Evolutionary conservation across 2,888 invertebrate genomes (phyloP).

Genomic region (Lithosia quadra): DNA sequence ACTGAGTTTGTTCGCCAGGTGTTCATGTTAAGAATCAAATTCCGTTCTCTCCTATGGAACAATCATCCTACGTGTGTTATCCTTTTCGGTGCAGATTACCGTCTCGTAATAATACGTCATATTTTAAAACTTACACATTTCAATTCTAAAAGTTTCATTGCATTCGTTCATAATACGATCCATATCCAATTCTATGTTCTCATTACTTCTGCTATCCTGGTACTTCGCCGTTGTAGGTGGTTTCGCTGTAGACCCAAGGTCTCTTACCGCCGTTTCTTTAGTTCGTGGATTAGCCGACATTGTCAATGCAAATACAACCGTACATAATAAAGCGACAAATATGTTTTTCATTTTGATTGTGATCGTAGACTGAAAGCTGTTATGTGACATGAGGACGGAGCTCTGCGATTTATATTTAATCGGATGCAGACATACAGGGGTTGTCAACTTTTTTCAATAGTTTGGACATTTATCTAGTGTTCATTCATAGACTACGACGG

Average conservation of each 20-base stretch:
- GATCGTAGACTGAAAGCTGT: neutral
- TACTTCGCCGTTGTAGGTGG: constrained; percentile 14
- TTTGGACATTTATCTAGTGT: neutral
- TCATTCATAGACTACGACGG: neutral
- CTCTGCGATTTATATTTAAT: constrained; percentile 8
- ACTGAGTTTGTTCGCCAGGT: neutral
- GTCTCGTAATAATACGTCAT: too few relatives aligned
- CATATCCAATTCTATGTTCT: constrained; percentile 63
- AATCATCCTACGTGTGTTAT: too few relatives aligned
- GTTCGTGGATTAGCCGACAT: constrained; percentile 28
- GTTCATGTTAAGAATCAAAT: neutral
- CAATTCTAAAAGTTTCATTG: constrained; percentile 84
- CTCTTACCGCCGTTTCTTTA: constrained; percentile 18
- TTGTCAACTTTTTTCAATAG: neutral
- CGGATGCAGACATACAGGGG: neutral
- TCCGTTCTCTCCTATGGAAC: neutral
- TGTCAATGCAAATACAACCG: constrained; percentile 27
- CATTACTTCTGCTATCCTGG: constrained; percentile 36
- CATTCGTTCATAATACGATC: constrained; percentile 76
- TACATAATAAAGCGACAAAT: constrained; percentile 23
- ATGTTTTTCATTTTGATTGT: constrained; percentile 35
- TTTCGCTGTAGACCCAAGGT: constrained; percentile 7
- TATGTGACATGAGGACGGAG: neutral
- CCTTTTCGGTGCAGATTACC: too few relatives aligned
- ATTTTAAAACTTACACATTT: constrained; percentile 75